Base-by-base conservation (phyloP, 2,113 vertebrate species). In the Pyxicephalus adspersus region DNA sequence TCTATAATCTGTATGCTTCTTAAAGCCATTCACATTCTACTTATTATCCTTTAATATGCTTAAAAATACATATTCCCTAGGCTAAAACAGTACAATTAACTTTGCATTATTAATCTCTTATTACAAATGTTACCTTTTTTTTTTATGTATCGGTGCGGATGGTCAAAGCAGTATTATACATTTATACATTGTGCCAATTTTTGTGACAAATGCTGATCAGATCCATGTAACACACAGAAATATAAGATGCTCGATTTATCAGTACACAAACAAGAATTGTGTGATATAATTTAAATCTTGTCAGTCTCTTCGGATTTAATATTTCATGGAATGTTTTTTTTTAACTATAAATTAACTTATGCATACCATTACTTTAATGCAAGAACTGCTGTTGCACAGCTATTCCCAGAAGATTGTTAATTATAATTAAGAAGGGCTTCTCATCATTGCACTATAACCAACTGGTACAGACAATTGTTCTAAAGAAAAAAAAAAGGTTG, bases 331-430 rank as follows among this genome's bases (percentile, higher is more conserved):
- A 87, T 84, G 6, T 79, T 85, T 84, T 89, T 85, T 87, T 85
- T 83, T 81, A 76, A 13, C 83, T 83, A 67, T 38, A 86, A 87
- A 87, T 88, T 90, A 89, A 90, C 84, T 83, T 76, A 63, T 89
- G 84, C 52, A 64, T 85, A 85, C 77, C 82, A 84, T 83, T 87
- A 86, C 80, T 58, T 66, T 57, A 45, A 74, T 57, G 71, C 38
- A 66, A 66, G 61, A 82, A 58, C 29, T 65, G 61, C 3, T 29
- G 54, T 31, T 75, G 58, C n/a, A 58, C 57, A 0, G 1, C 74
- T 45, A 77, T 71, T 91, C 88, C 85, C 86, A 63, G 83, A 90
- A 88, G 86, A 86, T 84, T 86, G 64, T 77, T 90, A 91, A 91
- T 92, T 92, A 90, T 87, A 85, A 80, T 75, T 57, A 83, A 76